phyloP scores from a whole-genome alignment of 92 coral and sea anemone genomes.

The Parazoanthus darwini region DNA sequence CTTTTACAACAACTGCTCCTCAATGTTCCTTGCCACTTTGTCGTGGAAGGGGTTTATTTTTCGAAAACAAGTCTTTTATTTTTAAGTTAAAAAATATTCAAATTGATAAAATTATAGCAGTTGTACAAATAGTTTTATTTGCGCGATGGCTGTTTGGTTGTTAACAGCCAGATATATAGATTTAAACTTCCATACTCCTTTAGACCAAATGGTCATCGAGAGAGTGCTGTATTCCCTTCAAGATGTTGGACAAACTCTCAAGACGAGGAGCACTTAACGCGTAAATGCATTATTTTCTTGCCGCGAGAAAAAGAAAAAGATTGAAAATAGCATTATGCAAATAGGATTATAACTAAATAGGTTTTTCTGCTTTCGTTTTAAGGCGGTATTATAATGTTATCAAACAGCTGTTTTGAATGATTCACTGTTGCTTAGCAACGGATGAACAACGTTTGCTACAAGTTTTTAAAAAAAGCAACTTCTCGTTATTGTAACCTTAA shows the following conservation, averaged over 20 bases:
- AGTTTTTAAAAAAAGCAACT: no score
- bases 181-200: background rate
- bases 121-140: background rate
- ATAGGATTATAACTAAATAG: background rate
- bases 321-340: background rate
- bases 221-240: background rate
- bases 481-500: no score
- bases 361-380: background rate
- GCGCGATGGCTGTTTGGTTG: background rate
- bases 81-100: background rate
- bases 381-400: background rate
- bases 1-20: background rate
- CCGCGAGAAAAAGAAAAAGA: background rate
- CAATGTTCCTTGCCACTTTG: background rate
- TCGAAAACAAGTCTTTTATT: background rate
- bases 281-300: background rate
- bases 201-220: background rate
- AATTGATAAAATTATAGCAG: background rate
- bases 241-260: background rate
- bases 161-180: background rate
- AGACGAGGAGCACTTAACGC: background rate
- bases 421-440: constrained; percentile 11
- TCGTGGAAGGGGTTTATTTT: background rate
- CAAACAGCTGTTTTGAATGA: constrained; percentile 7
- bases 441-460: background rate